Percentiles rank a stretch among this genome's conserved stretches.
Conservation (phyloP, 2,888 invertebrate species). For the Panorpa germanica region DNA sequence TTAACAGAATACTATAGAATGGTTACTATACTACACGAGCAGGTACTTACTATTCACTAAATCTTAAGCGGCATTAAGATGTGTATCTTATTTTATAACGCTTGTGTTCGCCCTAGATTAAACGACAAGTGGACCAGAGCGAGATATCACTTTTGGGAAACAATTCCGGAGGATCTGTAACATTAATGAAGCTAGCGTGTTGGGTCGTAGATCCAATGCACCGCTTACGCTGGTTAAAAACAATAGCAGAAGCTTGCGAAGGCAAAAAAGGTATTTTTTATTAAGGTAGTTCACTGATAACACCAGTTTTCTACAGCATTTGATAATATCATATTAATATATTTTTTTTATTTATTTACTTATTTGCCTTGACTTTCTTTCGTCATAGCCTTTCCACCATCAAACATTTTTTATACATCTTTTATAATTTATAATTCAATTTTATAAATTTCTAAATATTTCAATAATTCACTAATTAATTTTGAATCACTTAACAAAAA, state of each 20-base stretch:
- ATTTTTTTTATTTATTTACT: too few relatives aligned
- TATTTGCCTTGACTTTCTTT: too few relatives aligned
- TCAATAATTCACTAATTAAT: too few relatives aligned
- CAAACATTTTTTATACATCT: too few relatives aligned
- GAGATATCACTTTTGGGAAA: conserved; percentile 11
- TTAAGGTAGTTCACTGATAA: too few relatives aligned
- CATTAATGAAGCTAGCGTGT: conserved; percentile 53
- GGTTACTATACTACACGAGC: conserved; percentile 71
- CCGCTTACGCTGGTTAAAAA: conserved; percentile 63
- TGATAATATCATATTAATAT: too few relatives aligned
- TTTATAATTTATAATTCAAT: too few relatives aligned
- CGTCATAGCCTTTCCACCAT: too few relatives aligned
- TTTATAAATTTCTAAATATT: too few relatives aligned
- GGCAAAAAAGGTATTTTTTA: conserved; percentile 42
- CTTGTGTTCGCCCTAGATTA: conserved; percentile 12
- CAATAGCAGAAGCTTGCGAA: conserved; percentile 64
- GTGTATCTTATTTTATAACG: neutral
- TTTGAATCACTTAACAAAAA: too few relatives aligned
- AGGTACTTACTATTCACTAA: too few relatives aligned
- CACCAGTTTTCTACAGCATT: too few relatives aligned
- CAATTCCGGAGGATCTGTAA: conserved; percentile 27
- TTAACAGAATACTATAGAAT: conserved; percentile 76
- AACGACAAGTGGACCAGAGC: conserved; percentile 14
- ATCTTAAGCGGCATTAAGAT: neutral
- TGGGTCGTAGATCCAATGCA: conserved; percentile 72